Base-by-base conservation (phyloP, 2,797 vertebrate genomes). In the Poeciliopsis turneri region DNA sequence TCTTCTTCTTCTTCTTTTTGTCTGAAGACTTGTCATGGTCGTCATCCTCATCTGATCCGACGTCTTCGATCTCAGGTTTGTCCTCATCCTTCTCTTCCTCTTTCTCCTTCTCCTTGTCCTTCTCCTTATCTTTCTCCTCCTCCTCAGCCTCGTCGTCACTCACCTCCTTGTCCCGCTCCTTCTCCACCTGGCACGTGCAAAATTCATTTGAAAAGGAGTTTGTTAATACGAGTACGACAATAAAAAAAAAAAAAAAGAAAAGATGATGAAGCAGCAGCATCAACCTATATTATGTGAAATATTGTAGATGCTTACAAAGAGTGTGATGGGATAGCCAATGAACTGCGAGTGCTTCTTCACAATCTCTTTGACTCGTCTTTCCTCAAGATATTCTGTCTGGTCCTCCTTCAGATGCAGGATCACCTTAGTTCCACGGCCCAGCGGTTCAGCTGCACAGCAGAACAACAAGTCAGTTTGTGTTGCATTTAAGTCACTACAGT, bases 301-400 rank as follows among this genome's bases (percentile, higher is more conserved):
- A 36, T 30, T 57, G 39, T 9, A 12, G 33, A 30, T 16, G 97
- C 97, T 15, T 96, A 98, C 97, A 47, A 95, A 98, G 0, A 99
- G 96, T 0, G 97, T 99, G 16, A 99, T 98, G 0, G 97, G 97
- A 75, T 99, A 99, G 68, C 98, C 98, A 0, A 99, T 99, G 82
- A 99, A 99, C 92, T 99, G 98, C 0, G 98, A 99, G 84, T 99
- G 97, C 71, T 99, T 99, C 93, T 99, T 99, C 64, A 99, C 97
- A 0, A 98, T 96, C 84, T 98, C 97, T 86, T 99, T 98, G 70
- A 98, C 97, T 91, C 15, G 96, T 94, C 78, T 99, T 77, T 99
- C 97, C 77, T 99, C 97, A 74, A 97, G 82, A 78, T 98, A 98
- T 20, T 99, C 97, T 0, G 95, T 97, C 51, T 98, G 97, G 86